Conservation (phyloP, 2,888 invertebrate species). For the Nomada flava region DNA sequence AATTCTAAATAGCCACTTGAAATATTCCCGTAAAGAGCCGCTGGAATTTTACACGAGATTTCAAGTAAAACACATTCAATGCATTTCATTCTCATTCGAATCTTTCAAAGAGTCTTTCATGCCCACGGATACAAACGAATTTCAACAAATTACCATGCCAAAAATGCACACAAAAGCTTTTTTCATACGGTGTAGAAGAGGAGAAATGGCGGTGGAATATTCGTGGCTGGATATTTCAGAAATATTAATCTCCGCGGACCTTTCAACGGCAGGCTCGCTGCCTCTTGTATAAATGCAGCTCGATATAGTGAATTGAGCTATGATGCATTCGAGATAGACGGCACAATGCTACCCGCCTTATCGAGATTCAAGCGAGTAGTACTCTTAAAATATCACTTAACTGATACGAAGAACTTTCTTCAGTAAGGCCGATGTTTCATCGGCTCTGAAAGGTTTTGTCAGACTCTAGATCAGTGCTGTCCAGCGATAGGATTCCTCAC, state of each 20-base stretch:
- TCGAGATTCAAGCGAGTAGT: conserved; percentile 35
- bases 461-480: not conserved
- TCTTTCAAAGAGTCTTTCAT: conserved; percentile 3
- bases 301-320: not conserved
- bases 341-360: conserved; percentile 39
- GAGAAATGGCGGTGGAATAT: not conserved
- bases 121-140: not conserved
- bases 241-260: conserved; percentile 35
- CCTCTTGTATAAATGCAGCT: conserved; percentile 1
- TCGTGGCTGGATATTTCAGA: conserved; percentile 12
- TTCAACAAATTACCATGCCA: conserved; percentile 14
- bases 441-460: conserved; percentile 27
- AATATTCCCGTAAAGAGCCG: not conserved
- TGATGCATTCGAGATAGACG: conserved; percentile 1
- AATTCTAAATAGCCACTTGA: conserved; percentile 8
- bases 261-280: conserved; percentile 18
- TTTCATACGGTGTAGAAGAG: not conserved
- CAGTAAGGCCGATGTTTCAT: conserved; percentile 32
- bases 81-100: not conserved
- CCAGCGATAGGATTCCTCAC: too few relatives aligned
- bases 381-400: conserved; percentile 49
- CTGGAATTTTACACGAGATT: not conserved
- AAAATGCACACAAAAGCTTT: not conserved
- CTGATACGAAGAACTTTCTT: conserved; percentile 36
- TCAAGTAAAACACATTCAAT: not conserved